A percentile compares a stretch with the other conserved stretches of the same genome.
Conservation (phyloP, 1,140 invertebrate genomes). For the Rhynchophorus ferrugineus region DNA sequence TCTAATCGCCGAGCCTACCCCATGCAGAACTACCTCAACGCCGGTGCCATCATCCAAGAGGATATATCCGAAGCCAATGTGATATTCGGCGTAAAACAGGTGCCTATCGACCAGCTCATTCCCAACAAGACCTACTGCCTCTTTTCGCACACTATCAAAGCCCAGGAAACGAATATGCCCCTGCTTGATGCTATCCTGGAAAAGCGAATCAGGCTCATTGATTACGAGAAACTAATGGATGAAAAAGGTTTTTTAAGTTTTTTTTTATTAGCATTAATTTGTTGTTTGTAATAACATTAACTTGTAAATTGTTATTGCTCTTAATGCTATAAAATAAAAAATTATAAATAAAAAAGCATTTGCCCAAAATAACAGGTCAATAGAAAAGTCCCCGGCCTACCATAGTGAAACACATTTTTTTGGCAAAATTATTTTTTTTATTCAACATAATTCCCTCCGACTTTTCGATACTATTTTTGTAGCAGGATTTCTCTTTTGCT, state of each 20-base stretch:
- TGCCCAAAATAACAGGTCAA: too few species aligned
- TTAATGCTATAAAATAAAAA: too few species aligned
- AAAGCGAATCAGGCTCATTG: conserved; percentile 91
- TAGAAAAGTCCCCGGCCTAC: too few species aligned
- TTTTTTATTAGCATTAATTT: too few species aligned
- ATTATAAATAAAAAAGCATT: too few species aligned
- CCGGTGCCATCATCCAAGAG: conserved; percentile 89
- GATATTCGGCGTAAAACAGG: conserved; percentile 97
- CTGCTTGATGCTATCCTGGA: conserved; percentile 92
- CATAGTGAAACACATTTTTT: too few species aligned
- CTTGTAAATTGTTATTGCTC: too few species aligned
- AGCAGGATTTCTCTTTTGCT: too few species aligned
- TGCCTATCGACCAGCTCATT: conserved; percentile 87
- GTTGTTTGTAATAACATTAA: too few species aligned
- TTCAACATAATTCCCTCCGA: too few species aligned
- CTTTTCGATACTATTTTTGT: too few species aligned
- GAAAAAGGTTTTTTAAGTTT: conserved; percentile 73
- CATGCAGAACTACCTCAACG: conserved; percentile 83
- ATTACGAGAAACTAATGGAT: conserved; percentile 96
- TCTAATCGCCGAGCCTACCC: conserved; percentile 96
- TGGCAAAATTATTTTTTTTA: too few species aligned
- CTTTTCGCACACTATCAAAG: conserved; percentile 99
- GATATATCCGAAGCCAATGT: conserved; percentile 93
- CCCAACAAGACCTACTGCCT: conserved; percentile 97
- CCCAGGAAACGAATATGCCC: conserved; percentile 96